Conservation (phyloP, 2,888 invertebrate species). For the Scrobipalpa atriplicella region DNA sequence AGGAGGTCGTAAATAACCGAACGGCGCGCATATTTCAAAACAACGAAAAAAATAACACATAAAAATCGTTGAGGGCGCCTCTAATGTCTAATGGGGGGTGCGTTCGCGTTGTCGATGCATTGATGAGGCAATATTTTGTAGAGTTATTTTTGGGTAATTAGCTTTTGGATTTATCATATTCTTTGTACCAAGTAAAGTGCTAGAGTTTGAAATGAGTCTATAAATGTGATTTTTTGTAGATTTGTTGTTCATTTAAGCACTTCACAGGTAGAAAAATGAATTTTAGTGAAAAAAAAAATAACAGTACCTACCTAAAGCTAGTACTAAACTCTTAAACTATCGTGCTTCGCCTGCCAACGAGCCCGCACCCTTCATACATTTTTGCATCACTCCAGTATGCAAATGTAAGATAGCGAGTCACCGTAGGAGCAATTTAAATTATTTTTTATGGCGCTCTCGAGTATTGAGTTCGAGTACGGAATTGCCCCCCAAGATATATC, state of each 20-base stretch:
- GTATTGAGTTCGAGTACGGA: constrained; percentile 76
- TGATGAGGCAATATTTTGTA: constrained; percentile 13
- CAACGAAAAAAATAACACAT: constrained; percentile 80
- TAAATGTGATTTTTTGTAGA: too few species aligned
- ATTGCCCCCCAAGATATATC: constrained; percentile 46
- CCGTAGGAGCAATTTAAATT: constrained; percentile 83
- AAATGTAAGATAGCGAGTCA: constrained; percentile 80
- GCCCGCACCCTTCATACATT: constrained; percentile 76
- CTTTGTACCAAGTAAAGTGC: too few species aligned
- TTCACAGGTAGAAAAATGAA: too few species aligned
- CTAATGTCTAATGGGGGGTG: constrained; percentile 56
- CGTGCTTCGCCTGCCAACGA: constrained; percentile 46
- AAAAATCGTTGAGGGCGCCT: constrained; percentile 77
- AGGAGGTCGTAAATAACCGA: constrained; percentile 80
- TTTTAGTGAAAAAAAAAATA: too few species aligned
- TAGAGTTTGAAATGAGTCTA: too few species aligned
- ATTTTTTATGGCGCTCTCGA: constrained; percentile 82
- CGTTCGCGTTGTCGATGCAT: constrained; percentile 23
- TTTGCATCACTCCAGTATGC: constrained; percentile 83
- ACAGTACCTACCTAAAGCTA: too few species aligned
- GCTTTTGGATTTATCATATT: background rate
- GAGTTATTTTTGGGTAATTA: background rate
- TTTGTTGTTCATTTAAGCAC: too few species aligned
- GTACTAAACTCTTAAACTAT: background rate
- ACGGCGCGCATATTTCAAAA: constrained; percentile 82